phyloP scores from a whole-genome alignment of 2,797 vertebrate species.

The Poeciliopsis paucimaculata region DNA sequence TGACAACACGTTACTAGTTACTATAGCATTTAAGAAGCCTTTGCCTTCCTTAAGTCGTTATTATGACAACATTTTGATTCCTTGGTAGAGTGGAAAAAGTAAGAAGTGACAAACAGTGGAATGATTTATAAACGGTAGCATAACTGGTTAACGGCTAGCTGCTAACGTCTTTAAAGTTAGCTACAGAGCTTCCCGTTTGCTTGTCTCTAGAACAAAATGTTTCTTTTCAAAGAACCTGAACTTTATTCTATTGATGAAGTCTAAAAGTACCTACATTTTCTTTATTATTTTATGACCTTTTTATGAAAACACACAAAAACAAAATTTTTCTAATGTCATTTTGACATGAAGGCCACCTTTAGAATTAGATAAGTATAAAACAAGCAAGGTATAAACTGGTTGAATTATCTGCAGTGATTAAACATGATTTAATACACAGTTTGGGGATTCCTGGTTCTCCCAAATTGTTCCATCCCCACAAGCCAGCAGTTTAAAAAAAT shows the following conservation, averaged over 20 bases:
- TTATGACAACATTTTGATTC: not conserved
- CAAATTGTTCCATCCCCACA: not conserved
- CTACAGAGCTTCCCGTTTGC: not conserved
- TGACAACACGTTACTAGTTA: not conserved
- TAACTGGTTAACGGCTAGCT: not conserved
- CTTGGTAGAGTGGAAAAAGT: not conserved
- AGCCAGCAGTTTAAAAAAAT: not conserved
- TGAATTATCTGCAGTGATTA: not conserved
- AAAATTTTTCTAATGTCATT: not conserved
- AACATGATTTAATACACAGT: not conserved
- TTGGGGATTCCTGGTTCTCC: not conserved
- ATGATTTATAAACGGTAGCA: not conserved
- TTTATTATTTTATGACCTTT: not conserved
- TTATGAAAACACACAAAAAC: not conserved
- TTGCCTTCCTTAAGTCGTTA: not conserved
- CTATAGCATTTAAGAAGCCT: not conserved
- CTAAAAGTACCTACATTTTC: not conserved
- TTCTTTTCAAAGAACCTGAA: not conserved
- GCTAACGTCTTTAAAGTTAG: not conserved
- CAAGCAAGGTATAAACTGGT: not conserved
- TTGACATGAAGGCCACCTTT: not conserved
- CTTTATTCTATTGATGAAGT: not conserved
- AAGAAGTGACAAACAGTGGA: not conserved
- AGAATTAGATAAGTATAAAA: not conserved
- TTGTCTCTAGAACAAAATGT: not conserved